Percentiles rank a stretch among this genome's conserved stretches.
phyloP scores from a whole-genome alignment of 2,888 invertebrate species.

The Ganaspis brasiliensis region DNA sequence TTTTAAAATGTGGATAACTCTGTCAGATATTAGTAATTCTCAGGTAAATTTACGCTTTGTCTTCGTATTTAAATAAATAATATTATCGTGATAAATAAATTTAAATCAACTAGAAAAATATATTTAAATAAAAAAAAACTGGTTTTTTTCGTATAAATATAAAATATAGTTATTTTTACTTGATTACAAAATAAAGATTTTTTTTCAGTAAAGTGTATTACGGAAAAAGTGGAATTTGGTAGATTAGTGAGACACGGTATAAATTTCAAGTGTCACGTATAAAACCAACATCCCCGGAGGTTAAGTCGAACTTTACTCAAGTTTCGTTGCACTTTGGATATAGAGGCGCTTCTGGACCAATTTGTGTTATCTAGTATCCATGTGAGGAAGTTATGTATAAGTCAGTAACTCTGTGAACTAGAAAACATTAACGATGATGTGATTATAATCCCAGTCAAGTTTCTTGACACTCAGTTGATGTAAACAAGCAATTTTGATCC shows the following conservation, averaged over 20 bases:
- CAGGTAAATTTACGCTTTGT: too few species aligned
- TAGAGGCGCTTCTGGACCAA: neutral
- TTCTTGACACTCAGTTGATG: neutral
- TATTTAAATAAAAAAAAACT: too few species aligned
- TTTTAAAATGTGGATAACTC: too few species aligned
- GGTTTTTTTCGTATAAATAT: too few species aligned
- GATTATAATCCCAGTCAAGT: neutral
- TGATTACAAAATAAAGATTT: too few species aligned
- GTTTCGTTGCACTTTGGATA: slow-evolving; percentile 10
- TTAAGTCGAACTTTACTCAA: slow-evolving; percentile 6
- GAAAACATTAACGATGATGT: neutral
- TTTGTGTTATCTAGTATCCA: neutral
- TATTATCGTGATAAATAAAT: too few species aligned
- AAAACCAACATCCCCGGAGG: neutral
- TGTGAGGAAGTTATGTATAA: neutral
- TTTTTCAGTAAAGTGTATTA: too few species aligned
- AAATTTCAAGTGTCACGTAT: slow-evolving; percentile 6
- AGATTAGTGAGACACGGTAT: neutral
- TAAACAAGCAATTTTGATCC: neutral
- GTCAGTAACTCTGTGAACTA: neutral
- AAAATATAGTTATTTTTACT: too few species aligned
- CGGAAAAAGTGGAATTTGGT: neutral
- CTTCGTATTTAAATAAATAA: too few species aligned
- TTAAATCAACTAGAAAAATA: too few species aligned
- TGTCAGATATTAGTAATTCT: too few species aligned